Evolutionary conservation across 2,888 invertebrate species (phyloP).

Genomic region (Choristoneura rosaceana): DNA sequence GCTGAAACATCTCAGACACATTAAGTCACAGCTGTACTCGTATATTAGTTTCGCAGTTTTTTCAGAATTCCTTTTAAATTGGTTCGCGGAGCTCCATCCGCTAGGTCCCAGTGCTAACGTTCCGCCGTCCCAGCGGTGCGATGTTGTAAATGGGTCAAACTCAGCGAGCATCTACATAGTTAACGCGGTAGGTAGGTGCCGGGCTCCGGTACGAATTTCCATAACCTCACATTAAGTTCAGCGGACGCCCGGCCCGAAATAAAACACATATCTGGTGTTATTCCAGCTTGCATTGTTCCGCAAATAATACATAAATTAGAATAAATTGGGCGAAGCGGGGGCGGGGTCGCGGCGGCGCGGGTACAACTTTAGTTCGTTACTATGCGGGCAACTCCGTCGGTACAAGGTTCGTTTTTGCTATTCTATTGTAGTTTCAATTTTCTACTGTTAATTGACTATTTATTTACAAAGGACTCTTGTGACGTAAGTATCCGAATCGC

Average conservation of each 20-base stretch:
- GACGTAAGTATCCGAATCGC: too few species aligned
- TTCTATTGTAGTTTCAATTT: background rate
- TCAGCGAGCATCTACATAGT: background rate
- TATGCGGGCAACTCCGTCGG: background rate
- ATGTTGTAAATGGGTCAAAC: background rate
- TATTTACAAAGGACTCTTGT: too few species aligned
- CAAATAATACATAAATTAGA: constrained; percentile 14
- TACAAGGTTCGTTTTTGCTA: background rate
- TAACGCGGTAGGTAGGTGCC: background rate
- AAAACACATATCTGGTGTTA: constrained; percentile 13
- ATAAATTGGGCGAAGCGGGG: background rate
- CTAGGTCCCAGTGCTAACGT: background rate
- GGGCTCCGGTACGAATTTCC: background rate
- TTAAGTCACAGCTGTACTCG: too few species aligned
- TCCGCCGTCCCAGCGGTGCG: background rate
- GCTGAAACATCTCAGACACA: too few species aligned
- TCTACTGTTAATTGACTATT: too few species aligned
- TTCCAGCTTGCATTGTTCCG: constrained; percentile 13
- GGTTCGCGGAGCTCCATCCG: background rate
- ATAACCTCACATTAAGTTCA: background rate
- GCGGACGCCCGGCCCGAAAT: background rate
- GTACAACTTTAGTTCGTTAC: constrained; percentile 1
- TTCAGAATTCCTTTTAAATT: background rate
- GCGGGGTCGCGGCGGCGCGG: background rate
- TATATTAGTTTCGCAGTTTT: too few species aligned